Percentiles rank a stretch among this genome's conserved stretches.
Evolutionary conservation across 2,888 invertebrate genomes (phyloP).

Genomic region (Sminthurides aquaticus): DNA sequence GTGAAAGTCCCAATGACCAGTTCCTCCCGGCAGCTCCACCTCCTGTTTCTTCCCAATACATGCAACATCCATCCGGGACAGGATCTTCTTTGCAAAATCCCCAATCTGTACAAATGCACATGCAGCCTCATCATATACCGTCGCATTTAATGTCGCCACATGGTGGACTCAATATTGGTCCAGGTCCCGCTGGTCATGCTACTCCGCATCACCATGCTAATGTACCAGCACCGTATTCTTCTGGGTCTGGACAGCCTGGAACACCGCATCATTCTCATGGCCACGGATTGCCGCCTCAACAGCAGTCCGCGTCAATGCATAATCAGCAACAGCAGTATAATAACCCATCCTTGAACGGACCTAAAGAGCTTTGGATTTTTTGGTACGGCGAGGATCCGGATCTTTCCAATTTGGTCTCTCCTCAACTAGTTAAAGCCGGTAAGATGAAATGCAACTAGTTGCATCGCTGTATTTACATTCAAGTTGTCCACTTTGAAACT

Average conservation of each 20-base stretch:
- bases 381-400: slow-evolving; percentile 99
- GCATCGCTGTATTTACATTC: no score
- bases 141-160: slow-evolving; percentile 28
- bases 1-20: slow-evolving; percentile 28
- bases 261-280: slow-evolving; percentile 48
- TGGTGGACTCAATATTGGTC: slow-evolving; percentile 26
- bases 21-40: slow-evolving; percentile 31
- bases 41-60: slow-evolving; percentile 37
- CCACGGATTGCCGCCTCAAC: slow-evolving; percentile 52
- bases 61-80: slow-evolving; percentile 27
- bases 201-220: slow-evolving; percentile 23
- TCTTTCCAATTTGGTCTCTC: slow-evolving; percentile 71
- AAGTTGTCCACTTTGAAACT: no score
- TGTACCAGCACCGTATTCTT: slow-evolving; percentile 50
- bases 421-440: slow-evolving; percentile 79
- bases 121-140: slow-evolving; percentile 33
- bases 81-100: slow-evolving; percentile 5
- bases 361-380: slow-evolving; percentile 99
- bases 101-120: slow-evolving; percentile 23
- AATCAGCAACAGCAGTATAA: slow-evolving; percentile 19
- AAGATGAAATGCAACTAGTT: no score
- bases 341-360: slow-evolving; percentile 66
- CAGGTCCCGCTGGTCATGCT: slow-evolving; percentile 15
- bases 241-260: slow-evolving; percentile 25
- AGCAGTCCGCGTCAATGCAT: slow-evolving; percentile 51